phyloP scores from a whole-genome alignment of 1,140 invertebrate species.

The Diorhabda elongata region DNA sequence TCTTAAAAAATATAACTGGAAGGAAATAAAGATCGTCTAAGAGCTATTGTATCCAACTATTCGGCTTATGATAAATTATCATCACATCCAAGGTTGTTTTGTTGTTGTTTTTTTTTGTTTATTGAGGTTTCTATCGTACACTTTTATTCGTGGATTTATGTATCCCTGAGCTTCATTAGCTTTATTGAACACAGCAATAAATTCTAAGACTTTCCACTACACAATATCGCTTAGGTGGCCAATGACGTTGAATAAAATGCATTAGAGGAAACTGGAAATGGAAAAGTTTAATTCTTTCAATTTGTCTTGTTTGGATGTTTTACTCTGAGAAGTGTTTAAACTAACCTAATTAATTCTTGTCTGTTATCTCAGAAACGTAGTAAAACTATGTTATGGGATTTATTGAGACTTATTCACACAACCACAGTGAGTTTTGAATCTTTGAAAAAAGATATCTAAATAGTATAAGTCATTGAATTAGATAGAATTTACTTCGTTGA shows the following conservation, averaged over 20 bases:
- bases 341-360: slow-evolving; percentile 26
- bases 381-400: not conserved
- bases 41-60: not conserved
- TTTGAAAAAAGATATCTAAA: too few species aligned
- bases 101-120: not conserved
- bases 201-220: slow-evolving; percentile 37
- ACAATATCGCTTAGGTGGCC: slow-evolving; percentile 43
- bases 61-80: slow-evolving; percentile 7
- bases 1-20: too few species aligned
- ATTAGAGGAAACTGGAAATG: slow-evolving; percentile 38
- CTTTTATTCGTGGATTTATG: slow-evolving; percentile 33
- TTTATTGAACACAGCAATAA: slow-evolving; percentile 42
- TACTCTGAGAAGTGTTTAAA: slow-evolving; percentile 28
- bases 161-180: slow-evolving; percentile 38
- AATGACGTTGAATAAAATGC: slow-evolving; percentile 45
- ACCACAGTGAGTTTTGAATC: not conserved
- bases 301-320: slow-evolving; percentile 38
- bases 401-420: too few species aligned
- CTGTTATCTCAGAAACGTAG: slow-evolving; percentile 21
- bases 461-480: too few species aligned
- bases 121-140: not conserved
- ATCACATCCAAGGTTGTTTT: slow-evolving; percentile 1
- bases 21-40: too few species aligned
- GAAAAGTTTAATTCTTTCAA: slow-evolving; percentile 44
- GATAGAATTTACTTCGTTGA: too few species aligned